A percentile compares a stretch with the other conserved stretches of the same genome.
These are phyloP conservation scores for Ceratina calcarata DNA, from an alignment of 1,140 invertebrate species.

Conservation along the genomic window DNA sequence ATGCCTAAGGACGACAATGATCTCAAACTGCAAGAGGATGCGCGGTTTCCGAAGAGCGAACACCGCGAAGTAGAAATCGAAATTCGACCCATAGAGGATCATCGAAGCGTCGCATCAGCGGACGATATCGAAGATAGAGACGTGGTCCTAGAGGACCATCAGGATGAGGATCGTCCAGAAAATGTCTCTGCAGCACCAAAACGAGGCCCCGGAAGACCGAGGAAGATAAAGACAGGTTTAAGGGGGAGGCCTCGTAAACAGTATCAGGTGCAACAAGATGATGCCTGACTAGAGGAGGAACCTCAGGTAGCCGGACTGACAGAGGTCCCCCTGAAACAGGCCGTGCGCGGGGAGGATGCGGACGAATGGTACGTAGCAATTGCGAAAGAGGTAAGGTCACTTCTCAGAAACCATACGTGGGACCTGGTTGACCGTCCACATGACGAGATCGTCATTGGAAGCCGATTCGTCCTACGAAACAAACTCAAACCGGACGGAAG, in stretches of 20 bases:
- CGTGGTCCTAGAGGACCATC: too few relatives aligned
- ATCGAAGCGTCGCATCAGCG: too few relatives aligned
- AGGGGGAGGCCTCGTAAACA: conserved; percentile 25
- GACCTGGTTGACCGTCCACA: background rate
- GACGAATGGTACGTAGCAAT: too few relatives aligned
- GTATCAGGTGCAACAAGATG: background rate
- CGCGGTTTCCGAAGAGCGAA: too few relatives aligned
- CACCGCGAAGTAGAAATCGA: too few relatives aligned
- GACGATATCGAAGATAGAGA: background rate
- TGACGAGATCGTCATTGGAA: background rate
- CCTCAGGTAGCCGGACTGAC: background rate
- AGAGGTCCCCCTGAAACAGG: conserved; percentile 3
- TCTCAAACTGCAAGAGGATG: background rate
- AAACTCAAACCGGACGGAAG: background rate
- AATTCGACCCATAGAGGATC: too few relatives aligned
- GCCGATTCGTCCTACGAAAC: background rate
- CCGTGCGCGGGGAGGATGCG: background rate
- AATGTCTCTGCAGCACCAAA: too few relatives aligned
- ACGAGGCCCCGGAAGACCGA: background rate
- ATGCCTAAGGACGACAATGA: background rate
- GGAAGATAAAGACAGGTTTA: background rate
- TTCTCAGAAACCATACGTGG: background rate
- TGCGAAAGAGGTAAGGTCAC: background rate
- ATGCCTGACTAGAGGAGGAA: background rate
- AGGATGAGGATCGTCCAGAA: too few relatives aligned